phyloP scores from a whole-genome alignment of 2,113 vertebrate species.

The Plecotus auritus region DNA sequence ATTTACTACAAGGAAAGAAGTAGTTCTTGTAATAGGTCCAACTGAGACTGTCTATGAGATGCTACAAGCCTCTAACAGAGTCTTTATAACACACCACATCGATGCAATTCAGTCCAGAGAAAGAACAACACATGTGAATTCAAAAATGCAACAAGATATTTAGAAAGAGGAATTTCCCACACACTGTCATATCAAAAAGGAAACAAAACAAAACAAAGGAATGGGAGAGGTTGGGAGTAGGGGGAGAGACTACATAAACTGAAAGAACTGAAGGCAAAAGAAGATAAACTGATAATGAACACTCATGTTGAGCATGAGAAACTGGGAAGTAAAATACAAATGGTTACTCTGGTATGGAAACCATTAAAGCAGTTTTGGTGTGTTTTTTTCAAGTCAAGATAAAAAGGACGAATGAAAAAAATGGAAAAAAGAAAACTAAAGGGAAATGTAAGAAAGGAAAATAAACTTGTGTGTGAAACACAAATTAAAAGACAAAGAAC shows the following conservation, averaged over 20 bases:
- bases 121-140: neutral
- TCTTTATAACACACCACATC: neutral
- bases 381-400: neutral
- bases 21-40: neutral
- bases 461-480: neutral
- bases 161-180: neutral
- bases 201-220: neutral
- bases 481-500: neutral
- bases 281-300: neutral
- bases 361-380: neutral
- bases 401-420: slow-evolving; percentile 17
- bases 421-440: neutral
- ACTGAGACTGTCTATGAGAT: neutral
- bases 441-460: slow-evolving; percentile 13
- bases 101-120: neutral
- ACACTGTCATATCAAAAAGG: neutral
- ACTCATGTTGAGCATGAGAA: neutral
- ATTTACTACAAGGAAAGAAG: neutral
- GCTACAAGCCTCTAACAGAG: neutral
- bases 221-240: neutral
- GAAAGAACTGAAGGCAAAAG: neutral
- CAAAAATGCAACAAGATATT: neutral
- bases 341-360: neutral
- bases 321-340: neutral
- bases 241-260: neutral